Evolutionary conservation across 2,113 vertebrate species (phyloP).

Genomic region (Myotis davidii): DNA sequence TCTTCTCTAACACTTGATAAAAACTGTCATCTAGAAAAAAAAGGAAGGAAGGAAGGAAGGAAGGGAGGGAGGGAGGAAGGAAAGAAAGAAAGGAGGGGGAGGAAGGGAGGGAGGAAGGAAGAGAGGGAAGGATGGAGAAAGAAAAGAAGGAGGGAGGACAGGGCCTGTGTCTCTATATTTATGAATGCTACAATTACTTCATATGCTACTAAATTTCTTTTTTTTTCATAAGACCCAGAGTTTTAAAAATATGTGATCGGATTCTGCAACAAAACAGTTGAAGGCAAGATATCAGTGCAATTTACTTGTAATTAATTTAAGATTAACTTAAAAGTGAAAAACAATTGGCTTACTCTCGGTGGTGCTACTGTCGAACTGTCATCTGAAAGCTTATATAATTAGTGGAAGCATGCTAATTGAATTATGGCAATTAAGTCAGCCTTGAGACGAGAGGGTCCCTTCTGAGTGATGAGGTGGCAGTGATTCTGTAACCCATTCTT

Average conservation of each 20-base stretch:
- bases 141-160: background rate
- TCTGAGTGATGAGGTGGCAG: conserved; percentile 41
- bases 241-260: conserved; percentile 14
- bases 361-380: conserved; percentile 63
- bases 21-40: background rate
- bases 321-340: conserved; percentile 69
- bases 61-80: background rate
- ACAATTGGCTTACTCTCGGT: conserved; percentile 55
- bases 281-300: conserved; percentile 57
- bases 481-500: conserved; percentile 4
- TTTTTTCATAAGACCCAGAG: background rate
- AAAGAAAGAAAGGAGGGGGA: background rate
- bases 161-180: background rate
- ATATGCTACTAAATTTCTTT: background rate
- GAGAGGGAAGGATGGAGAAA: background rate
- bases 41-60: background rate
- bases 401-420: conserved; percentile 79
- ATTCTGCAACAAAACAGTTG: background rate
- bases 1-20: background rate
- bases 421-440: conserved; percentile 74
- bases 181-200: background rate
- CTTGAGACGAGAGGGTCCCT: conserved; percentile 68
- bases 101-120: background rate
- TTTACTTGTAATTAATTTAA: conserved; percentile 70
- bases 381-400: conserved; percentile 74